These are phyloP conservation scores for Spinus olivaceus DNA, from an alignment of 2,797 vertebrate species.

Conservation along the genomic window DNA sequence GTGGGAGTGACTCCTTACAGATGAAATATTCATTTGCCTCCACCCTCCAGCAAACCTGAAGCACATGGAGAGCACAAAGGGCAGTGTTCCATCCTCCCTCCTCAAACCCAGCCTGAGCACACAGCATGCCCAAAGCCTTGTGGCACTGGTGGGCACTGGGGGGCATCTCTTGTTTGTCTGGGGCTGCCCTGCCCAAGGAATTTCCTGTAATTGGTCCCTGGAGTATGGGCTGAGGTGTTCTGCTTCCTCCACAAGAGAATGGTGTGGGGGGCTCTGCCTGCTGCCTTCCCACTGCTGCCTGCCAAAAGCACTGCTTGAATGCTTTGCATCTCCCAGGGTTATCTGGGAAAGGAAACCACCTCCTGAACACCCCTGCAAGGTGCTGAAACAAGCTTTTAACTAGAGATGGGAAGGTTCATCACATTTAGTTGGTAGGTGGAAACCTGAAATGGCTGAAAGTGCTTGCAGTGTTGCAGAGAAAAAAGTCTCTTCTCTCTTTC, in stretches of 20 bases:
- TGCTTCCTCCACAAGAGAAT: neutral
- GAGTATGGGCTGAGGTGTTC: neutral
- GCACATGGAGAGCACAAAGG: neutral
- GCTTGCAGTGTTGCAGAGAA: neutral
- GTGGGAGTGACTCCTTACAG: neutral
- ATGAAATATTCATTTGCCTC: fast-evolving
- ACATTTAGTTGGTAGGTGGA: neutral
- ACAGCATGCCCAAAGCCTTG: neutral
- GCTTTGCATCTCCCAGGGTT: neutral
- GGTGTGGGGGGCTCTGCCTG: neutral
- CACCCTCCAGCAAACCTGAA: neutral
- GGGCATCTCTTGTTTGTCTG: neutral
- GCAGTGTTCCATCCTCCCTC: neutral
- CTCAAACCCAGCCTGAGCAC: neutral
- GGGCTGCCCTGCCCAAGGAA: neutral
- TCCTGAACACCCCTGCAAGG: neutral
- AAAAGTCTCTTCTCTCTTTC: neutral
- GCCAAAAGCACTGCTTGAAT: neutral
- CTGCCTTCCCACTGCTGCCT: neutral
- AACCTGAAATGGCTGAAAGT: neutral
- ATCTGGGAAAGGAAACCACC: neutral
- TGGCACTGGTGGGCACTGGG: neutral
- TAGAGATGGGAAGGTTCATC: neutral
- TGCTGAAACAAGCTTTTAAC: neutral
- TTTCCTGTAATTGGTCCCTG: neutral